Conservation (phyloP, 2,888 invertebrate genomes). For the Drosophila pegasa region DNA sequence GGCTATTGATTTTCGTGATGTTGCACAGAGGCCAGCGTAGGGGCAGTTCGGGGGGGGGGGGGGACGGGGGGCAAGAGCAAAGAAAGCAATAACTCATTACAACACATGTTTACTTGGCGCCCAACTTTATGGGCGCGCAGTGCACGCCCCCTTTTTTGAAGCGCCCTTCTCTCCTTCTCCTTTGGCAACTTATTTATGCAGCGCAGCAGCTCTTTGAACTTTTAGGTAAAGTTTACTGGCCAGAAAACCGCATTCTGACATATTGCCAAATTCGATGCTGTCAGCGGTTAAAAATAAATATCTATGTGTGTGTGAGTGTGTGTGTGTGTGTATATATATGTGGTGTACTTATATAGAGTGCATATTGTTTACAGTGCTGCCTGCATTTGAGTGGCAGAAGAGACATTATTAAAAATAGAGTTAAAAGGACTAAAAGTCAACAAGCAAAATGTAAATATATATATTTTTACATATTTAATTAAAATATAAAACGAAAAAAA, state of each 20-base stretch:
- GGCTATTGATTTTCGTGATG: conserved; percentile 60
- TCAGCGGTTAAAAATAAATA: conserved; percentile 33
- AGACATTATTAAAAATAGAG: background rate
- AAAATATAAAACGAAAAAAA: background rate
- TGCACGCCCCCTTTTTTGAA: conserved; percentile 10
- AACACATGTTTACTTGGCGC: conserved; percentile 71
- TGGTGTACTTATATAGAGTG: conserved; percentile 6
- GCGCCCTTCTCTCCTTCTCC: background rate
- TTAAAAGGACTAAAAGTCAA: too few relatives aligned
- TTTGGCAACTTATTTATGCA: conserved; percentile 70
- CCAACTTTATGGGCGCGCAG: conserved; percentile 55
- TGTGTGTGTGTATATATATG: conserved; percentile 6
- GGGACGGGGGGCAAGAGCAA: conserved; percentile 9
- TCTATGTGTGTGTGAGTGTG: conserved; percentile 6
- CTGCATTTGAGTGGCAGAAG: background rate
- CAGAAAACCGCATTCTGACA: conserved; percentile 75
- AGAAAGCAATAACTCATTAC: conserved; percentile 78
- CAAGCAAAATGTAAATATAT: background rate
- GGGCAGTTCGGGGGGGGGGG: background rate
- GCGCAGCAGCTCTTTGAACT: conserved; percentile 73
- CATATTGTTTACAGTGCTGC: conserved; percentile 29
- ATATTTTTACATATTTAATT: background rate
- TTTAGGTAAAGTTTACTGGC: conserved; percentile 66
- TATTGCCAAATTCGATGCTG: conserved; percentile 72
- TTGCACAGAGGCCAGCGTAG: background rate